These are phyloP conservation scores for Trachymyrmex cornetzi DNA, from an alignment of 1,140 invertebrate species.

Conservation along the genomic window DNA sequence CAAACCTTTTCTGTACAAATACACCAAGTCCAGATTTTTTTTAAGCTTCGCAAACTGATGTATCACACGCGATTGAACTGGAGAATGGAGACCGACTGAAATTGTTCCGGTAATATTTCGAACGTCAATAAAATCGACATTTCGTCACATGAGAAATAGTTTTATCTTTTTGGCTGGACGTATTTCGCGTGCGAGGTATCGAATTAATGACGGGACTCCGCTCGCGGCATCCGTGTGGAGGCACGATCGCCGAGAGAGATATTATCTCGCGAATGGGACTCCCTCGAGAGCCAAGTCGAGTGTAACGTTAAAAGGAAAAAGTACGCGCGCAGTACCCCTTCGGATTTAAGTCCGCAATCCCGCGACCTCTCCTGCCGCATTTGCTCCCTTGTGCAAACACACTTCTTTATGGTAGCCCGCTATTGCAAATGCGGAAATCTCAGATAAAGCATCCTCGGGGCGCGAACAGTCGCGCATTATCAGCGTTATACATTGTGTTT, in stretches of 20 bases:
- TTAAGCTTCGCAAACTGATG: neutral
- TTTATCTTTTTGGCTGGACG: conserved; percentile 3
- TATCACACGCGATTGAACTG: conserved; percentile 17
- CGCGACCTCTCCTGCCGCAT: conserved; percentile 4
- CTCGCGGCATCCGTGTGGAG: conserved; percentile 54
- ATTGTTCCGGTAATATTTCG: conserved; percentile 42
- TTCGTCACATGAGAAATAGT: conserved; percentile 49
- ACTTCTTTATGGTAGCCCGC: conserved; percentile 7
- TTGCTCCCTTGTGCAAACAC: conserved; percentile 66
- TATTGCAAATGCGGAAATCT: conserved; percentile 66
- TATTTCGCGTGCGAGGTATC: conserved; percentile 25
- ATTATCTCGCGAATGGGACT: conserved; percentile 70
- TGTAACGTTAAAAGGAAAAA: conserved; percentile 43
- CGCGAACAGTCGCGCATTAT: conserved; percentile 63
- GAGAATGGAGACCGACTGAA: neutral
- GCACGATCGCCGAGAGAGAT: conserved; percentile 54
- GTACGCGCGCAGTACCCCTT: conserved; percentile 52
- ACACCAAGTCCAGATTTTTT: conserved; percentile 13
- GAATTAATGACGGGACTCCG: conserved; percentile 66
- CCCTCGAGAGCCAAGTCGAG: conserved; percentile 61
- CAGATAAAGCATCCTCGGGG: conserved; percentile 68
- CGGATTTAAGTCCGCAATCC: conserved; percentile 63
- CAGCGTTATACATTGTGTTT: conserved; percentile 46
- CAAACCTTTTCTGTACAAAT: neutral
- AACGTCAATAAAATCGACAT: conserved; percentile 20